phyloP scores from a whole-genome alignment of 2,888 invertebrate species.

The Cephus sareptanus region DNA sequence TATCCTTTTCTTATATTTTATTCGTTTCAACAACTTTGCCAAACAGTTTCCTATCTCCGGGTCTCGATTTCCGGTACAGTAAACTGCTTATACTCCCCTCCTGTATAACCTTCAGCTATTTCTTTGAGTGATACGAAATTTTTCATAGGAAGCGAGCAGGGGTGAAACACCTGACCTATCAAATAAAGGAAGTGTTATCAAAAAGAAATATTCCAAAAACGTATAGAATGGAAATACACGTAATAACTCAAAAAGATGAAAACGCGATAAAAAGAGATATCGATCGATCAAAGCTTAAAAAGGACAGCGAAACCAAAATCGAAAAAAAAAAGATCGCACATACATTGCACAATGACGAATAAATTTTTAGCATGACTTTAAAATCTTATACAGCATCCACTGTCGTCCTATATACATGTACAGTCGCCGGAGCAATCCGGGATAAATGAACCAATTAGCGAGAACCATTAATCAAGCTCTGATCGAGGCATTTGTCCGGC shows the following conservation, averaged over 20 bases:
- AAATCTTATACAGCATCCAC: background rate
- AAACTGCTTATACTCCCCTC: background rate
- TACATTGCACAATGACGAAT: too few relatives aligned
- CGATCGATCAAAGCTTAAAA: background rate
- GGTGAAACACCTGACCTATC: background rate
- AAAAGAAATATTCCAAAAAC: background rate
- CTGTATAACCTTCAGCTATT: background rate
- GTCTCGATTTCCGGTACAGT: background rate
- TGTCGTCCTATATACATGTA: background rate
- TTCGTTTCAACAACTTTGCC: background rate
- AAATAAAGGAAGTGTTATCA: background rate
- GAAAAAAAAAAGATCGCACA: background rate
- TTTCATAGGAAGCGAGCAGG: background rate
- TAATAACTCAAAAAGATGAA: background rate
- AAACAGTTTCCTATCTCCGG: background rate
- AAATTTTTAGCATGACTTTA: background rate
- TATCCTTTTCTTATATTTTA: background rate
- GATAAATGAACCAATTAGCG: conserved; percentile 36
- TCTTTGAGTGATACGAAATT: background rate
- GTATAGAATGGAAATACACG: background rate
- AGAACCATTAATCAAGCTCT: conserved; percentile 32
- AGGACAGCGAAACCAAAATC: background rate
- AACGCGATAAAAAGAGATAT: background rate
- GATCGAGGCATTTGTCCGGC: conserved; percentile 23
- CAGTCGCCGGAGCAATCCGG: conserved; percentile 6